phyloP scores from a whole-genome alignment of 2,888 invertebrate genomes.

The Exephanes ischioxanthus region DNA sequence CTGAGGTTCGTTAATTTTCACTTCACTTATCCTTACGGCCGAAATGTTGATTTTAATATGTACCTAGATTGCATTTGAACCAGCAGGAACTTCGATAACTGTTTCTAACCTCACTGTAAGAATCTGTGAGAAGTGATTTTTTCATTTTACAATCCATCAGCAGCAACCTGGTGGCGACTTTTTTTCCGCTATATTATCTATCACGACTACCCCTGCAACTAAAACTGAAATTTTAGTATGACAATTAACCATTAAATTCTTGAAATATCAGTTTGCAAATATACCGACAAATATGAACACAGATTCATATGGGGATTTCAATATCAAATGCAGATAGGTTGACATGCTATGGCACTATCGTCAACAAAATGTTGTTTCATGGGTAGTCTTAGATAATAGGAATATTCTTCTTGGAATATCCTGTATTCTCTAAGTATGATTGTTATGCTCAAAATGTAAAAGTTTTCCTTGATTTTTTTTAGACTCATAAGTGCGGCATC shows the following conservation, averaged over 20 bases:
- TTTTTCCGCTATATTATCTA: not conserved
- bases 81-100: not conserved
- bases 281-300: not conserved
- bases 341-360: not conserved
- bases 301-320: not conserved
- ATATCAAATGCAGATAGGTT: not conserved
- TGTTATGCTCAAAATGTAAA: not conserved
- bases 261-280: not conserved
- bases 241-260: not conserved
- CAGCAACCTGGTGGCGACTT: too few relatives aligned
- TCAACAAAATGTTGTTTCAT: not conserved
- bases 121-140: not conserved
- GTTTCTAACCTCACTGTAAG: not conserved
- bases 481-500: constrained; percentile 80
- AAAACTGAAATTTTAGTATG: not conserved
- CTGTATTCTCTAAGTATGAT: not conserved
- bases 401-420: not conserved
- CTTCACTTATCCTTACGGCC: not conserved
- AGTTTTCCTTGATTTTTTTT: constrained; percentile 52
- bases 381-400: not conserved
- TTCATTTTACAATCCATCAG: not conserved
- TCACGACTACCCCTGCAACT: not conserved
- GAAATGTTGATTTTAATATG: constrained; percentile 58
- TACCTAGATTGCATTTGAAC: not conserved
- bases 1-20: constrained; percentile 83